These are phyloP conservation scores for Rhabdomys pumilio DNA, from an alignment of 2,797 vertebrate genomes.

Conservation along the genomic window DNA sequence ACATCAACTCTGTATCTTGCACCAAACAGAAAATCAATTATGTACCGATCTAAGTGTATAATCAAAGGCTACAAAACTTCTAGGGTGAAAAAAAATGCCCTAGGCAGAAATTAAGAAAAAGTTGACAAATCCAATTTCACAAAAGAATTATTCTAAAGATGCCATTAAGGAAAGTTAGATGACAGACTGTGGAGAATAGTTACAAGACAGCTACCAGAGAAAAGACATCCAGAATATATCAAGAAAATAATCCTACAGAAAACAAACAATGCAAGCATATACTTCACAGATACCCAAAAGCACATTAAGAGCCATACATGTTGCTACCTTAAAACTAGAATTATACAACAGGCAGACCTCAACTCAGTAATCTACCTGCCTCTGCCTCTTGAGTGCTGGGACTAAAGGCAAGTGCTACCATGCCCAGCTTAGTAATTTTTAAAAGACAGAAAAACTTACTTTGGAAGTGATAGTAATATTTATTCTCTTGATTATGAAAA, in stretches of 20 bases:
- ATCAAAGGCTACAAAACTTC: slow-evolving; percentile 41
- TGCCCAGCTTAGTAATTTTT: not conserved
- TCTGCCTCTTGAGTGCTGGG: not conserved
- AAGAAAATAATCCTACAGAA: slow-evolving; percentile 1
- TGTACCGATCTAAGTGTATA: slow-evolving; percentile 36
- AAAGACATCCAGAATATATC: not conserved
- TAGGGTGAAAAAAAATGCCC: slow-evolving; percentile 1
- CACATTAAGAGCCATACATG: not conserved
- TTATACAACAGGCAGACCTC: not conserved
- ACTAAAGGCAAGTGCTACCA: not conserved
- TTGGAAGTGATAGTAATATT: not conserved
- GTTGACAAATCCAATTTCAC: not conserved
- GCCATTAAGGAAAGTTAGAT: not conserved
- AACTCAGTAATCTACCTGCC: not conserved
- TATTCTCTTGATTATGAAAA: not conserved
- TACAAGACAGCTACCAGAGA: slow-evolving; percentile 3
- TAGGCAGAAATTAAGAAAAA: not conserved
- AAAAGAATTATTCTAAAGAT: slow-evolving; percentile 47
- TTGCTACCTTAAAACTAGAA: not conserved
- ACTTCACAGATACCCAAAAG: slow-evolving; percentile 23
- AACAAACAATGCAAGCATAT: not conserved
- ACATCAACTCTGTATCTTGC: not conserved
- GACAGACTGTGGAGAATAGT: not conserved
- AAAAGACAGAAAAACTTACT: not conserved
- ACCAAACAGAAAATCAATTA: not conserved